Base-by-base conservation (phyloP, 2,797 vertebrate species). In the Mus caroli region DNA sequence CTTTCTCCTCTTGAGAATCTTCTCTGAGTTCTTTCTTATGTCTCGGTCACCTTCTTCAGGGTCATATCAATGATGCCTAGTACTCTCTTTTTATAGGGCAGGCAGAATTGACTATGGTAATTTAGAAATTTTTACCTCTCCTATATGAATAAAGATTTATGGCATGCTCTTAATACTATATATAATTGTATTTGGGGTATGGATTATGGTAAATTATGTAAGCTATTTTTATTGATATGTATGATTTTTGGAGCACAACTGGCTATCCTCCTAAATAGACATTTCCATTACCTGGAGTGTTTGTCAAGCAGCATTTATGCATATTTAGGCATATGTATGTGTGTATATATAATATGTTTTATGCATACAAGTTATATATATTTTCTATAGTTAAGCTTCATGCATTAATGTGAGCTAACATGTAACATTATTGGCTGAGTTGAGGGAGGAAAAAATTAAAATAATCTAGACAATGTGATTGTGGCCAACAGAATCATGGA, bases 361-460 rank as follows among this genome's bases (percentile, higher is more conserved):
- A 7, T n/a, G 62, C 3, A 62, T 28, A 6, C 26, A 79, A 50
- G 0, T 69, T 50, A 58, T 90, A 64, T 60, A 78, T 78, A 78
- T 77, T 28, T 88, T 77, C 83, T 85, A 60, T 94, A 73, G 14
- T 73, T 77, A 54, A 85, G 13, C 1, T 85, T 92, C 40, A 58
- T 50, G 64, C 58, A 90, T 90, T 50, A 67, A 13, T 92, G 40
- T 86, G 0, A 7, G n/a, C 19, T 64, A 77, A 82, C 67, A 90
- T 76, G 31, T 43, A 78, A 64, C 79, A 24, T 2, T 80, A 43
- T 84, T 90, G 60, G 12, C 34, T 89, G 17, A 52, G 40, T 75
- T 93, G 26, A 87, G 22, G 28, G 43, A 82, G 60, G 67, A 91
- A 0, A 17, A 6, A 69, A 40, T 19, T 50, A 28, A 94, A 91